Percentiles rank a stretch among this genome's conserved stretches.
Evolutionary conservation across 2,797 vertebrate species (phyloP).

Genomic region (Sebastes miniatus): DNA sequence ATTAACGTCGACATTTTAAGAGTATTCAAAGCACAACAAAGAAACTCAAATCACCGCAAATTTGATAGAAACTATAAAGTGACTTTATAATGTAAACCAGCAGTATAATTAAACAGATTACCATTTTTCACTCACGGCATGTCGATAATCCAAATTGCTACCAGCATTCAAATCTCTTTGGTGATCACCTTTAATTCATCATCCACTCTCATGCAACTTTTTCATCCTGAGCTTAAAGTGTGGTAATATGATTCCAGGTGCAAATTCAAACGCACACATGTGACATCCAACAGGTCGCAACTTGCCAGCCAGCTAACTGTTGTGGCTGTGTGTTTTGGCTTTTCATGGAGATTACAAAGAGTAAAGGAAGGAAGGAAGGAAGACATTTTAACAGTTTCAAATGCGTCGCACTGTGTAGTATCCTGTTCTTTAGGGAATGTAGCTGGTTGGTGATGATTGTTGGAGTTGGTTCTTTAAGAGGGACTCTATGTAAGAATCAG

Average conservation of each 20-base stretch:
- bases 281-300: constrained; percentile 40
- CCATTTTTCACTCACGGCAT: neutral
- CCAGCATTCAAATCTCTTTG: neutral
- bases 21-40: neutral
- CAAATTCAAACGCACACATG: constrained; percentile 36
- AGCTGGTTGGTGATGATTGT: neutral
- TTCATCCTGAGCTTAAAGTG: constrained; percentile 8
- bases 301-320: constrained; percentile 37
- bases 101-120: neutral
- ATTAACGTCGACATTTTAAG: neutral
- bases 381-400: neutral
- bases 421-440: neutral
- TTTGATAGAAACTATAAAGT: neutral
- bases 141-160: neutral
- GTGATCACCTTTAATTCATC: neutral
- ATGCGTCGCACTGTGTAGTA: neutral
- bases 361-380: neutral
- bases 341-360: constrained; percentile 39
- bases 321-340: constrained; percentile 17
- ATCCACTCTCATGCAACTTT: neutral
- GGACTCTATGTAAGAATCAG: too few species aligned
- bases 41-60: neutral
- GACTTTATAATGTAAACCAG: neutral
- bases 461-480: neutral
- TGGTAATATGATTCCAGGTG: constrained; percentile 39